These are phyloP conservation scores for Rhabdornis inornatus DNA, from an alignment of 2,113 vertebrate genomes.

Conservation along the genomic window DNA sequence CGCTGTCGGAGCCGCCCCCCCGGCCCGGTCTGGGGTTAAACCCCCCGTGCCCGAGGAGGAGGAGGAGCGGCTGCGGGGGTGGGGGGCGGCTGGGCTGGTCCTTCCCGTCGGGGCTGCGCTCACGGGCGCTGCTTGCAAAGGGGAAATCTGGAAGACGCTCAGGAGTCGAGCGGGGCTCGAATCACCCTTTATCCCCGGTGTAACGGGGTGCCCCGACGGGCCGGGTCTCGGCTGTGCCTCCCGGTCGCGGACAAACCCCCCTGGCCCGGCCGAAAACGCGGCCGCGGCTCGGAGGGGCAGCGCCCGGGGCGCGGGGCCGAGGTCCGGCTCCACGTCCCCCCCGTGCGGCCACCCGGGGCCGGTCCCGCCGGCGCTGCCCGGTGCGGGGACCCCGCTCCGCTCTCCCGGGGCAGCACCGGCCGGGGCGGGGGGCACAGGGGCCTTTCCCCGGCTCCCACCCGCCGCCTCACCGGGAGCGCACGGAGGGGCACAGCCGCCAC, in stretches of 20 bases:
- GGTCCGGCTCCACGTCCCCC: conserved; percentile 34
- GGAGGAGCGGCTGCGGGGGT: not conserved
- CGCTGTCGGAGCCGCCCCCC: not conserved
- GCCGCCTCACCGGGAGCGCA: not conserved
- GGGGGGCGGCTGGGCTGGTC: not conserved
- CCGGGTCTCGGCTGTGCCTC: not conserved
- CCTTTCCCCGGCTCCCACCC: not conserved
- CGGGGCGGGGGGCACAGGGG: no score
- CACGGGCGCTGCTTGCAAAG: not conserved
- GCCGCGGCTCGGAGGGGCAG: not conserved
- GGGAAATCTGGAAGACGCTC: not conserved
- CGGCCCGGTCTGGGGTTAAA: not conserved
- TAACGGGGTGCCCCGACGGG: not conserved
- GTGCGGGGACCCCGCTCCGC: not conserved
- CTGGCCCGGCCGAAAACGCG: not conserved
- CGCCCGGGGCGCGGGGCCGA: not conserved
- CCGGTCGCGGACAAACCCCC: fast-evolving
- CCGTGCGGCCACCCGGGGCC: conserved; percentile 11
- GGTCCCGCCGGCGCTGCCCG: not conserved
- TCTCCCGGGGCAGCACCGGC: not conserved
- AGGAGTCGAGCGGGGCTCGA: not conserved
- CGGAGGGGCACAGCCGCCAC: not conserved
- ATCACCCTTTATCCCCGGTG: no score
- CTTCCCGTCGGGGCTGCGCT: not conserved
- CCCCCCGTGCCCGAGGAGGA: not conserved